phyloP scores from a whole-genome alignment of 2,113 vertebrate genomes.

The Mus pahari region DNA sequence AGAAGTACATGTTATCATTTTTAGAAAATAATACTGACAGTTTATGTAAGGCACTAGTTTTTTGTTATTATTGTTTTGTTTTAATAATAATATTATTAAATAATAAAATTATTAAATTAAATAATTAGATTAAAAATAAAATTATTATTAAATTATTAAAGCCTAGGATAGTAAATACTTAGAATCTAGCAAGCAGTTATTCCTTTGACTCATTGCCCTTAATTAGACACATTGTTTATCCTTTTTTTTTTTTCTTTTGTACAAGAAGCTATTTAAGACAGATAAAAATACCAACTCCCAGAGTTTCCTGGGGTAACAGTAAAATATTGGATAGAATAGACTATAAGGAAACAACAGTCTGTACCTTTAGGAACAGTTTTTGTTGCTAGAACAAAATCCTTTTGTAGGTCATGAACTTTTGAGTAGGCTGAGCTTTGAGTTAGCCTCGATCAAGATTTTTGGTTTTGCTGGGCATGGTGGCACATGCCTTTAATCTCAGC shows the following conservation, averaged over 20 bases:
- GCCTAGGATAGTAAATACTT: not conserved
- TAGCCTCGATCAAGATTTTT: constrained; percentile 71
- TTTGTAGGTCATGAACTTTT: constrained; percentile 71
- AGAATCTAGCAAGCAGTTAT: constrained; percentile 16
- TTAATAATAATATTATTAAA: constrained; percentile 21
- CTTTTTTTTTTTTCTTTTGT: not conserved
- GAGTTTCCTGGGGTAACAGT: constrained; percentile 47
- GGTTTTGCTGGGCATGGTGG: too few relatives aligned
- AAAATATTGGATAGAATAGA: constrained; percentile 10
- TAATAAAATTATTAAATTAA: too few relatives aligned
- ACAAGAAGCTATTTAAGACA: constrained; percentile 37
- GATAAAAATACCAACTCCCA: not conserved
- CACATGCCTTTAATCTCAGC: too few relatives aligned
- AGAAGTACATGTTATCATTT: constrained; percentile 38
- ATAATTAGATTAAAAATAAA: too few relatives aligned
- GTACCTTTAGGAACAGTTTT: constrained; percentile 6
- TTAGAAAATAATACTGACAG: constrained; percentile 49
- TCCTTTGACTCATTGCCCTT: constrained; percentile 43
- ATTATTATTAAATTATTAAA: constrained; percentile 6
- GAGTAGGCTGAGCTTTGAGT: constrained; percentile 63
- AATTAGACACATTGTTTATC: constrained; percentile 48
- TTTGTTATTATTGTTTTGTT: not conserved
- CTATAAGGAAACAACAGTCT: constrained; percentile 33
- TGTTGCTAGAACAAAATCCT: constrained; percentile 47
- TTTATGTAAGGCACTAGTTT: not conserved